Conservation (phyloP, 2,113 vertebrate species). For the Scopus umbretta region DNA sequence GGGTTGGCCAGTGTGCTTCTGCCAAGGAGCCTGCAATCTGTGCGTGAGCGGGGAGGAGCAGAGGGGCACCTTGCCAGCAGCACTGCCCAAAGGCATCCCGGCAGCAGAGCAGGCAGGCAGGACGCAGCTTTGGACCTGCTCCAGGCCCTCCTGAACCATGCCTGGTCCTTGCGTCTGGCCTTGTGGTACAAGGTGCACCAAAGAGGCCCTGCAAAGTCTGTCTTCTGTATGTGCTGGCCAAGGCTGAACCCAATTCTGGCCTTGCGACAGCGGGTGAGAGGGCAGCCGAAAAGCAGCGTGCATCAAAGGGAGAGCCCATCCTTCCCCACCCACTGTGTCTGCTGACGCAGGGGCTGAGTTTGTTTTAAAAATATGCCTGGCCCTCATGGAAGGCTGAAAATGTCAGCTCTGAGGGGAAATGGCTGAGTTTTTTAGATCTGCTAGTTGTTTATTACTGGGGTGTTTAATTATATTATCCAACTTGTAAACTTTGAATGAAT, state of each 20-base stretch:
- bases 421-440: neutral
- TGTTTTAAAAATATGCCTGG: neutral
- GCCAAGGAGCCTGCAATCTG: neutral
- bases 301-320: neutral
- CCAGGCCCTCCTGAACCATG: neutral
- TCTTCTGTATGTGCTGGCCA: rapidly evolving
- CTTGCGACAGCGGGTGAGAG: neutral
- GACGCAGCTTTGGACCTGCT: rapidly evolving
- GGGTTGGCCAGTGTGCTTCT: neutral
- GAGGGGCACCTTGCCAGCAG: slow-evolving; percentile 11
- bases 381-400: neutral
- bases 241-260: too few relatives aligned
- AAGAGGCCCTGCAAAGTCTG: neutral
- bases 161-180: neutral
- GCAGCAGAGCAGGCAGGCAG: neutral
- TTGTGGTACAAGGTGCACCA: neutral
- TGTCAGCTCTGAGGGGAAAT: rapidly evolving
- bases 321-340: neutral
- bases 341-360: neutral
- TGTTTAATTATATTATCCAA: neutral
- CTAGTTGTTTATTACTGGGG: neutral
- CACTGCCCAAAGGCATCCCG: neutral
- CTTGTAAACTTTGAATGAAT: neutral
- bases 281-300: neutral
- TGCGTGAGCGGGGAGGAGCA: neutral